Percentiles rank a stretch among this genome's conserved stretches.
phyloP scores from a whole-genome alignment of 2,888 invertebrate genomes.

The Drosophila falleni region DNA sequence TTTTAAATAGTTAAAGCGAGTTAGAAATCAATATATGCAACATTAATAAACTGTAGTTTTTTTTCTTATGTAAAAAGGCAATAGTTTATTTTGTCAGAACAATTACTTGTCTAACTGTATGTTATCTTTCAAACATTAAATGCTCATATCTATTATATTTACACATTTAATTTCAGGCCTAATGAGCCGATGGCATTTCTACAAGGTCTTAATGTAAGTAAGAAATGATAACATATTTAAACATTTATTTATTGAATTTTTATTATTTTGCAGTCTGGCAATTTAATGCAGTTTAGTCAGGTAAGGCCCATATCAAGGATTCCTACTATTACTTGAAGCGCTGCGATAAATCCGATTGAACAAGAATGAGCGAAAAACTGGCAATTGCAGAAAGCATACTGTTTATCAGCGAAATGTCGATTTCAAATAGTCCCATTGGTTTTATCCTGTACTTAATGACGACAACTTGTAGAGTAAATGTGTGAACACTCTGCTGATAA shows the following conservation, averaged over 20 bases:
- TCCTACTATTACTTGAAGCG: conserved; percentile 64
- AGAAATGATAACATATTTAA: background rate
- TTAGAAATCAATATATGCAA: no score
- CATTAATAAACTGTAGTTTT: no score
- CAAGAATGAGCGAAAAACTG: conserved; percentile 82
- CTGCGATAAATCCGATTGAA: conserved; percentile 83
- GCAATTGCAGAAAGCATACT: conserved; percentile 78
- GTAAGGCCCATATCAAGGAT: conserved; percentile 56
- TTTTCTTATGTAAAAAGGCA: no score
- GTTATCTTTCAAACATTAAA: conserved; percentile 3
- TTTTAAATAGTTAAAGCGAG: no score
- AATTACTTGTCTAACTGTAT: background rate
- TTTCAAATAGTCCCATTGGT: conserved; percentile 78
- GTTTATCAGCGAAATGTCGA: conserved; percentile 74
- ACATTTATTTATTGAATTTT: background rate
- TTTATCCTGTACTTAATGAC: conserved; percentile 73
- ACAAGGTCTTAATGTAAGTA: conserved; percentile 81
- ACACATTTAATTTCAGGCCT: conserved; percentile 27
- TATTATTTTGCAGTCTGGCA: conserved; percentile 73
- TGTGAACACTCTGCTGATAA: conserved; percentile 74
- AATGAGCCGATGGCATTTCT: conserved; percentile 76
- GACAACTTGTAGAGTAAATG: conserved; percentile 74
- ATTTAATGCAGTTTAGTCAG: conserved; percentile 83
- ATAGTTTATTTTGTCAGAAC: background rate
- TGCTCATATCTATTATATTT: background rate